phyloP scores from a whole-genome alignment of 1,140 invertebrate genomes.

The Oncopeltus fasciatus region DNA sequence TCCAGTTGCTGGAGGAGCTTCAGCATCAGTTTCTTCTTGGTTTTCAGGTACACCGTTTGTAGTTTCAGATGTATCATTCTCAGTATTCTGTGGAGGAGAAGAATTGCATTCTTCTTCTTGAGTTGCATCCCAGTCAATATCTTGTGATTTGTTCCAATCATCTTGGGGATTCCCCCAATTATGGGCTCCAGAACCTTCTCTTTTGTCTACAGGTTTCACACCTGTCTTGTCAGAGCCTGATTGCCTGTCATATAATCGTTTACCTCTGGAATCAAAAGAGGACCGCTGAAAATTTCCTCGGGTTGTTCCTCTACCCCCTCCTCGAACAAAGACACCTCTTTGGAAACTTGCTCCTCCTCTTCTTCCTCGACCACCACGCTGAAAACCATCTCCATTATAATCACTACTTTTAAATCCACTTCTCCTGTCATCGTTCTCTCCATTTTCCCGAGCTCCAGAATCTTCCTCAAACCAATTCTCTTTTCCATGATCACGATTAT shows the following conservation, averaged over 20 bases:
- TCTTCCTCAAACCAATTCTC: slow-evolving; percentile 4
- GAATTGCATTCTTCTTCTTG: background rate
- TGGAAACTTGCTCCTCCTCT: slow-evolving; percentile 28
- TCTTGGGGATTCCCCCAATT: slow-evolving; percentile 60
- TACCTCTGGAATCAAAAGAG: slow-evolving; percentile 46
- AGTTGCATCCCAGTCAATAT: background rate
- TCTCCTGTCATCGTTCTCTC: slow-evolving; percentile 23
- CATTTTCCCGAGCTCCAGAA: background rate
- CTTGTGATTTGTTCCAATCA: background rate
- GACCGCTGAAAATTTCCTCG: slow-evolving; percentile 29
- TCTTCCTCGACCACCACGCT: slow-evolving; percentile 26
- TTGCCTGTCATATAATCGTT: slow-evolving; percentile 85
- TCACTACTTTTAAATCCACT: background rate
- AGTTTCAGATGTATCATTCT: background rate
- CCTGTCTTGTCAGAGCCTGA: slow-evolving; percentile 89
- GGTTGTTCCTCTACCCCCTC: slow-evolving; percentile 26
- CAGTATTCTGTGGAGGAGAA: background rate
- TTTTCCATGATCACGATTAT: background rate
- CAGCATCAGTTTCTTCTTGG: slow-evolving; percentile 26
- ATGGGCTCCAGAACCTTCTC: slow-evolving; percentile 81
- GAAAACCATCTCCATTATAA: background rate
- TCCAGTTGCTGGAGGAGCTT: slow-evolving; percentile 16
- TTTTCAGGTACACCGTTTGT: background rate
- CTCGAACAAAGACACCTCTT: slow-evolving; percentile 10
- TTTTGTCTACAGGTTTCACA: slow-evolving; percentile 83